A percentile compares a stretch with the other conserved stretches of the same genome.
phyloP scores from a whole-genome alignment of 2,797 vertebrate genomes.

The Prionace glauca region DNA sequence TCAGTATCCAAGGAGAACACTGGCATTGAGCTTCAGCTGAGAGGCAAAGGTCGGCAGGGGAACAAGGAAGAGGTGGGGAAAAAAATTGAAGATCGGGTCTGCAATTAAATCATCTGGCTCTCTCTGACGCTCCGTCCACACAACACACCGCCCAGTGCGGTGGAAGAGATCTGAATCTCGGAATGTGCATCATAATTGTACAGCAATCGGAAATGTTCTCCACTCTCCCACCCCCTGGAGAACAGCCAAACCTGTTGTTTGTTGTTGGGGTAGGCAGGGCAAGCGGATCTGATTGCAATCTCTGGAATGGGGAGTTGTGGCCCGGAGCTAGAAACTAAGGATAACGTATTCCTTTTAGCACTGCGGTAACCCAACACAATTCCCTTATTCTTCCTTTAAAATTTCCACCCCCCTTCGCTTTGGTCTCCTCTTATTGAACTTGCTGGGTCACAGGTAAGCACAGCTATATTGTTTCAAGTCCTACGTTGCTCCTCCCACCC shows the following conservation, averaged over 20 bases:
- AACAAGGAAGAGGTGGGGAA: neutral
- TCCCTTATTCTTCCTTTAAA: neutral
- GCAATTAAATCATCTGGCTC: neutral
- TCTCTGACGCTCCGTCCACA: neutral
- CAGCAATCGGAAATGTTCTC: conserved; percentile 8
- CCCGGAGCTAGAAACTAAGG: neutral
- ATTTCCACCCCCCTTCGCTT: neutral
- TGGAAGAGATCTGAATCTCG: neutral
- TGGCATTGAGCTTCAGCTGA: neutral
- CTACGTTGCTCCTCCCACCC: no score
- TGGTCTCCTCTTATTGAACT: neutral
- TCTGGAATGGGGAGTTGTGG: neutral
- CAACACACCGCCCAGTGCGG: neutral
- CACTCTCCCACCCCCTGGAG: neutral
- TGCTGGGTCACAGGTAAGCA: no score
- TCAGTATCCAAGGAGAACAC: neutral
- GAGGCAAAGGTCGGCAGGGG: neutral
- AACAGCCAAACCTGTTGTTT: neutral
- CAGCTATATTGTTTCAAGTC: no score
- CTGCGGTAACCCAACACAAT: neutral
- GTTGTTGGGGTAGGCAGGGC: neutral
- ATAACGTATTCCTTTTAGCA: neutral
- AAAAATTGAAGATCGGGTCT: neutral
- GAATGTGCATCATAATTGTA: neutral
- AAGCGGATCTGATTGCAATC: neutral